Percentiles rank a stretch among this genome's conserved stretches.
Conservation (phyloP, 2,888 invertebrate genomes). For the Lasioglossum zephyrum region DNA sequence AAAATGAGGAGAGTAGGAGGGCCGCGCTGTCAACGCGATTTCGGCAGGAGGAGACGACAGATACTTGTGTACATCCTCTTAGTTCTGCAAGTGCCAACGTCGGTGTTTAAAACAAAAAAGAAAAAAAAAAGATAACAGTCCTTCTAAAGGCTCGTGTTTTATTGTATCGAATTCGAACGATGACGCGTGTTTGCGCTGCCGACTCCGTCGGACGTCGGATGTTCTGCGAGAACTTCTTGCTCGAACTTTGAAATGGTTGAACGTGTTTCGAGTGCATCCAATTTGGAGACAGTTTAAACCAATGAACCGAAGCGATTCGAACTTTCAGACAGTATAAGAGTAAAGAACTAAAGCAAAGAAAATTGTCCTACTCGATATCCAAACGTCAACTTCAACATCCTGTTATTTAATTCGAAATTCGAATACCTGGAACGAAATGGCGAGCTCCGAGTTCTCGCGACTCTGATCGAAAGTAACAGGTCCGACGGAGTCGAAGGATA, state of each 20-base stretch:
- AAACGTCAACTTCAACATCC: neutral
- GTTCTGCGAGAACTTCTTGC: neutral
- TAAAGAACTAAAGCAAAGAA: neutral
- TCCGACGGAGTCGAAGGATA: neutral
- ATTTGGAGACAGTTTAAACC: neutral
- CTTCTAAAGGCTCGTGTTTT: conserved; percentile 60
- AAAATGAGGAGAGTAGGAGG: conserved; percentile 7
- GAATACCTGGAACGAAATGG: neutral
- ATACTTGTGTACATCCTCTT: conserved; percentile 46
- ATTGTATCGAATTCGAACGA: conserved; percentile 45
- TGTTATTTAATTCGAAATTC: neutral
- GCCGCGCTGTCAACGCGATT: neutral
- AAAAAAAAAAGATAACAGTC: conserved; percentile 36
- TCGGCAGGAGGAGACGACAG: neutral
- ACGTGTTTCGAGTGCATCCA: neutral
- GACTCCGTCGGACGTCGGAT: neutral
- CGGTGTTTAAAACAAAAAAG: conserved; percentile 32
- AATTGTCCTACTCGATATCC: neutral
- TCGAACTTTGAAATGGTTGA: neutral
- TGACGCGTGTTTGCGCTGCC: conserved; percentile 4
- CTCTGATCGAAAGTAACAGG: neutral
- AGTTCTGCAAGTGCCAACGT: conserved; percentile 63
- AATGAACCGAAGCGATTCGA: neutral
- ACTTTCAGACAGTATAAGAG: neutral
- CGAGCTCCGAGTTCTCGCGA: neutral